Evolutionary conservation across 2,888 invertebrate genomes (phyloP).

Genomic region (Chirona hameri): DNA sequence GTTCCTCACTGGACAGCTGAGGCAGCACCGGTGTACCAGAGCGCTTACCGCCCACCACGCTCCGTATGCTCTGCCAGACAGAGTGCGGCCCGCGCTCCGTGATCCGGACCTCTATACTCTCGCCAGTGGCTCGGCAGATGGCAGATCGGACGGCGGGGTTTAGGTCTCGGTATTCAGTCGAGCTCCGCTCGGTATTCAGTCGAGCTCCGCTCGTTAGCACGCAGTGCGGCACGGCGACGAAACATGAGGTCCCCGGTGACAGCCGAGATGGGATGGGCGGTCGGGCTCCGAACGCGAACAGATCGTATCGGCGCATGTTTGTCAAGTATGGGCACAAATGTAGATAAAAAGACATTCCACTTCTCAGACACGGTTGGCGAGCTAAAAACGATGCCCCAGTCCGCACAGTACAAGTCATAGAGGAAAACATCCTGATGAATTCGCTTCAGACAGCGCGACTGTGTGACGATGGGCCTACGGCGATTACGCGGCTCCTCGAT

Average conservation of each 20-base stretch:
- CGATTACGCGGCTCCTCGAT: too few relatives aligned
- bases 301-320: too few relatives aligned
- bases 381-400: too few relatives aligned
- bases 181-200: neutral
- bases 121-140: neutral
- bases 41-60: neutral
- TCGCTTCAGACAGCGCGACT: too few relatives aligned
- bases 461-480: too few relatives aligned
- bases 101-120: neutral
- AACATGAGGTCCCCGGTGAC: neutral
- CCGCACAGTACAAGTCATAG: too few relatives aligned
- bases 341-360: too few relatives aligned
- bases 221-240: neutral
- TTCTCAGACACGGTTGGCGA: too few relatives aligned
- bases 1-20: neutral
- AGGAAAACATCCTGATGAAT: too few relatives aligned
- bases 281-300: too few relatives aligned
- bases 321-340: too few relatives aligned
- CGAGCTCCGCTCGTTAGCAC: neutral
- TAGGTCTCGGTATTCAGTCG: neutral
- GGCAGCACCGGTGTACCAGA: neutral
- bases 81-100: neutral
- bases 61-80: neutral
- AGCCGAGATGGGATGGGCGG: too few relatives aligned
- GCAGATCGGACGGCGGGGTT: neutral